phyloP scores from a whole-genome alignment of 2,113 vertebrate species.

The Poeciliopsis prolifica region DNA sequence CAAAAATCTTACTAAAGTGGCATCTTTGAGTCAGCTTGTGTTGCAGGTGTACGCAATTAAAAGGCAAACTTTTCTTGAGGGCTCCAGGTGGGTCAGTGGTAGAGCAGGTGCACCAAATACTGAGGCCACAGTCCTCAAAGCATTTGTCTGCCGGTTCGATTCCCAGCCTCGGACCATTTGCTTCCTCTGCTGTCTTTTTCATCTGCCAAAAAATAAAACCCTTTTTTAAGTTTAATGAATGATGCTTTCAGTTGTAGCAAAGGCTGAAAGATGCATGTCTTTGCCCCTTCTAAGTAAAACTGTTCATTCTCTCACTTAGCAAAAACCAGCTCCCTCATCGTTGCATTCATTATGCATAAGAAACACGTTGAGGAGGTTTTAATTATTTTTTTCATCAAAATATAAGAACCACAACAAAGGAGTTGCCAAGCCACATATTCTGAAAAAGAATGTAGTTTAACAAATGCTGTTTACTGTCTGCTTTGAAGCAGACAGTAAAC shows the following conservation, averaged over 20 bases:
- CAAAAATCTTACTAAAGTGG: neutral
- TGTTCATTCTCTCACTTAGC: neutral
- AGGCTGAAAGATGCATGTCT: too few species aligned
- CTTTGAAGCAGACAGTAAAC: slow-evolving; percentile 3
- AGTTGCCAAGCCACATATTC: neutral
- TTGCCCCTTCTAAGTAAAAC: neutral
- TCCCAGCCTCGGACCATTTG: too few species aligned
- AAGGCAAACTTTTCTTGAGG: too few species aligned
- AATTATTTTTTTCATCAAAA: neutral
- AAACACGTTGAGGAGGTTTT: neutral
- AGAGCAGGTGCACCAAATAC: too few species aligned
- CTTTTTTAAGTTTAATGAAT: too few species aligned
- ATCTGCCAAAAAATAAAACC: neutral
- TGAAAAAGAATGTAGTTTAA: neutral
- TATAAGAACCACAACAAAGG: neutral
- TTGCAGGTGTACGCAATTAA: too few species aligned
- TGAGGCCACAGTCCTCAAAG: too few species aligned
- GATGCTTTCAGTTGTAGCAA: too few species aligned
- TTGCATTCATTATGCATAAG: neutral
- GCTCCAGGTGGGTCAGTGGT: too few species aligned
- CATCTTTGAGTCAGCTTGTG: neutral
- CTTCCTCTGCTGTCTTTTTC: too few species aligned
- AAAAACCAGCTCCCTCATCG: neutral
- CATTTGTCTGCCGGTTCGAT: too few species aligned
- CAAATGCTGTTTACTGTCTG: neutral